Conservation (phyloP, 2,113 vertebrate genomes). For the Chamaetylas fuelleborni region DNA sequence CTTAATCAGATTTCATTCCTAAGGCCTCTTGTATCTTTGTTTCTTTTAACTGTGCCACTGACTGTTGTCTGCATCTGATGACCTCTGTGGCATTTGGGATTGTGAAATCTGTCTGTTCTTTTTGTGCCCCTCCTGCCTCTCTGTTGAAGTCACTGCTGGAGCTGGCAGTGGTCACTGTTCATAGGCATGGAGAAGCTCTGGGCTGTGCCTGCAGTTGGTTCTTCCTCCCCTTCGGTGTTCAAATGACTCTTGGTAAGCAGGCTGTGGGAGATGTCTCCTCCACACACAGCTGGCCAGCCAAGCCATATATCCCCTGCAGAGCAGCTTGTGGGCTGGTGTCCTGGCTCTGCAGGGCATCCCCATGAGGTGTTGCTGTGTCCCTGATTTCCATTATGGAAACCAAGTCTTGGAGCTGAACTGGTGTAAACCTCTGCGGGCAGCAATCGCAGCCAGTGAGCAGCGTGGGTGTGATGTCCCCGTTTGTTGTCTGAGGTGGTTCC, state of each 20-base stretch:
- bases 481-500: not conserved
- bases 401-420: not conserved
- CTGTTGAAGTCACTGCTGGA: not conserved
- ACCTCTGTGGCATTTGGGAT: not conserved
- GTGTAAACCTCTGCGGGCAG: not conserved
- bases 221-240: not conserved
- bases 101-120: not conserved
- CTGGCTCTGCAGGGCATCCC: not conserved
- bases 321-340: not conserved
- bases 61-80: not conserved
- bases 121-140: not conserved
- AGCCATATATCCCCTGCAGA: not conserved
- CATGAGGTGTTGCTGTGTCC: not conserved
- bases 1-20: not conserved
- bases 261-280: not conserved
- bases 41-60: not conserved
- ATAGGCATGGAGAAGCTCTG: not conserved
- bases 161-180: not conserved
- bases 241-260: not conserved
- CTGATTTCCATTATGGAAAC: not conserved
- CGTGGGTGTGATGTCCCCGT: fast-evolving
- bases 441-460: not conserved
- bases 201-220: not conserved
- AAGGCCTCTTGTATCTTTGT: not conserved
- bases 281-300: not conserved